Conservation (phyloP, 2,888 invertebrate genomes). For the Cryptocephalus moraei region DNA sequence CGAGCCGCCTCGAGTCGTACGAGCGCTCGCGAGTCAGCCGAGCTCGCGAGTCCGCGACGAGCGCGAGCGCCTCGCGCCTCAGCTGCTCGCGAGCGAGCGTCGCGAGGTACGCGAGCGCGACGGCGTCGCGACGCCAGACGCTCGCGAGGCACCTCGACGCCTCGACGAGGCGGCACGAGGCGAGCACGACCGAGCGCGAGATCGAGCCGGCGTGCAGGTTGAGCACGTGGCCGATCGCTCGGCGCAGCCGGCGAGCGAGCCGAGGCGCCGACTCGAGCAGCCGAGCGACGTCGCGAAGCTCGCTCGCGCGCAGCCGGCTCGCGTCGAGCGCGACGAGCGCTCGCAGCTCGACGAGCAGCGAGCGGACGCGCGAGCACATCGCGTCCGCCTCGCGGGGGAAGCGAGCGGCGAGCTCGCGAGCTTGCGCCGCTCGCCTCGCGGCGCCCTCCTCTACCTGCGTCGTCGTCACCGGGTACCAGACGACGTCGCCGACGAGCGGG, state of each 20-base stretch:
- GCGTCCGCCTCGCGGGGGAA: constrained; percentile 53
- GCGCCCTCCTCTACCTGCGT: constrained; percentile 40
- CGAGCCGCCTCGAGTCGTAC: constrained; percentile 55
- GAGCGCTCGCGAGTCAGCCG: constrained; percentile 50
- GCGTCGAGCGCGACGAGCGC: constrained; percentile 39
- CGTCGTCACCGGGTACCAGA: constrained; percentile 74
- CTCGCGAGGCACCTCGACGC: constrained; percentile 67
- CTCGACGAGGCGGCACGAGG: constrained; percentile 77
- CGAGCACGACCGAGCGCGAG: constrained; percentile 58
- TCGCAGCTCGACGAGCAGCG: constrained; percentile 55
- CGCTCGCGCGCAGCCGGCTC: constrained; percentile 42
- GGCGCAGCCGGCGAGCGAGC: constrained; percentile 38
- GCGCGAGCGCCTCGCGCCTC: constrained; percentile 59
- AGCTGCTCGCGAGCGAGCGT: constrained; percentile 73
- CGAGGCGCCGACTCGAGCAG: constrained; percentile 47
- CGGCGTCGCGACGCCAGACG: constrained; percentile 56
- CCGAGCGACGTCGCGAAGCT: constrained; percentile 42
- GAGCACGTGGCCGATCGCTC: constrained; percentile 49
- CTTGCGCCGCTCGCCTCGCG: constrained; percentile 33
- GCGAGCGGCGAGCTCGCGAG: constrained; percentile 35
- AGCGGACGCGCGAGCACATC: constrained; percentile 38
- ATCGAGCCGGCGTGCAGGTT: constrained; percentile 59
- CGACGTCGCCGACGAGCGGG: constrained; percentile 64
- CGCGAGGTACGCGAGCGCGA: constrained; percentile 60
- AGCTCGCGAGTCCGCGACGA: constrained; percentile 56